Percentiles rank a stretch among this genome's conserved stretches.
phyloP scores from a whole-genome alignment of 2,888 invertebrate species.

The Caenorhabditis sp. region DNA sequence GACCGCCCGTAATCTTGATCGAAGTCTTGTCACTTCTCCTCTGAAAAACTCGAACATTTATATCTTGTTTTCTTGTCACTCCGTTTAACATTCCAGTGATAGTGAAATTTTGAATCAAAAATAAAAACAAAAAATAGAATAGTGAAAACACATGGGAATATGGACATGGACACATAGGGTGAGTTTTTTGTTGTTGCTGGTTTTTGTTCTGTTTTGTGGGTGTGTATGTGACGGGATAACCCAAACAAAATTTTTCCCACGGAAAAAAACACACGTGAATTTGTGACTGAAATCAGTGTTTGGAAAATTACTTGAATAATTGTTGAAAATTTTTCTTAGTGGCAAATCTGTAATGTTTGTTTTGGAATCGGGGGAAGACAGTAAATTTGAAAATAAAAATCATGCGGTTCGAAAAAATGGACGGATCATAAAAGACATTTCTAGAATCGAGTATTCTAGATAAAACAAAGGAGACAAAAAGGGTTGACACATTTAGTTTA shows the following conservation, averaged over 20 bases:
- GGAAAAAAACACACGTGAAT: constrained; percentile 12
- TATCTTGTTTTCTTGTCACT: no score
- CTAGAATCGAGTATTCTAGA: not conserved
- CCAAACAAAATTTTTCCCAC: not conserved
- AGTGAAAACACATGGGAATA: constrained; percentile 4
- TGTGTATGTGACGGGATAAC: not conserved
- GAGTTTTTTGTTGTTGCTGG: constrained; percentile 3
- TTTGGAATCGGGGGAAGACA: no score
- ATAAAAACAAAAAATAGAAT: not conserved
- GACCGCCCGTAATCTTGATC: constrained; percentile 52
- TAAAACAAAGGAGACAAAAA: not conserved
- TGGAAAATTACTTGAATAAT: constrained; percentile 30
- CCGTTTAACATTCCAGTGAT: not conserved
- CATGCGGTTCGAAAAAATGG: not conserved
- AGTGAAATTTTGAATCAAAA: not conserved
- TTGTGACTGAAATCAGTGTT: constrained; percentile 8
- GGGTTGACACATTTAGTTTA: constrained; percentile 7
- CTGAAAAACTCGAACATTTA: no score
- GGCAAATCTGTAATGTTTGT: constrained; percentile 16
- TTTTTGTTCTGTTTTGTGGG: not conserved
- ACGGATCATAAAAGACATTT: constrained; percentile 9
- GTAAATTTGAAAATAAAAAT: no score
- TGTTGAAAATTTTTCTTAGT: constrained; percentile 33
- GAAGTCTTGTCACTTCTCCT: constrained; percentile 51
- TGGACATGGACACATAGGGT: constrained; percentile 13